A percentile compares a stretch with the other conserved stretches of the same genome.
phyloP scores from a whole-genome alignment of 1,140 invertebrate genomes.

The Sitobion miscanthi region DNA sequence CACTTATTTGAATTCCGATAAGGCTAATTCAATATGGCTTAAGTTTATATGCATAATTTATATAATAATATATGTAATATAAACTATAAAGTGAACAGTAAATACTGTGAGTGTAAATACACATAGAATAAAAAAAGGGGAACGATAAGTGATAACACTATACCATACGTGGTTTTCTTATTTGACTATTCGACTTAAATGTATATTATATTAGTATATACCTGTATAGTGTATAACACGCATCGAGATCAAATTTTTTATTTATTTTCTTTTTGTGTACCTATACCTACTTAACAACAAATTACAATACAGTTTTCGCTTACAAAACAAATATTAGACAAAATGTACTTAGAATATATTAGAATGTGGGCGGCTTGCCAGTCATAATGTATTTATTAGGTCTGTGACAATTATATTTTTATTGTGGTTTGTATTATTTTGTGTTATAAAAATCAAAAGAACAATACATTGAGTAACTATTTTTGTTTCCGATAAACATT shows the following conservation, averaged over 20 bases:
- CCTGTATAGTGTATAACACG: too few relatives aligned
- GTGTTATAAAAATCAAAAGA: background rate
- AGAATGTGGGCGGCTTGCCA: background rate
- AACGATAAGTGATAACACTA: background rate
- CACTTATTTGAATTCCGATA: conserved; percentile 15
- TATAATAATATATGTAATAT: background rate
- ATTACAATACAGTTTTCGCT: background rate
- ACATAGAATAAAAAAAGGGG: background rate
- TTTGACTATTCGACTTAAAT: background rate
- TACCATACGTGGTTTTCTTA: background rate
- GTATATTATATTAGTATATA: background rate
- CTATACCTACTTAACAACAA: background rate
- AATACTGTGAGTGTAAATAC: background rate
- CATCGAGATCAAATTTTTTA: background rate
- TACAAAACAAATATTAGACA: background rate
- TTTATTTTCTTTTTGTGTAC: background rate
- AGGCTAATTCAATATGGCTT: background rate
- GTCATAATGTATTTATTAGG: background rate
- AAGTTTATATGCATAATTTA: background rate
- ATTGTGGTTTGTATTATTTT: background rate
- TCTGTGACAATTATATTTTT: background rate
- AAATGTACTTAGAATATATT: background rate
- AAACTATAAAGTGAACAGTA: background rate
- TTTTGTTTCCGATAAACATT: background rate
- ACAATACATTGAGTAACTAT: background rate